Evolutionary conservation across 1,140 invertebrate species (phyloP), one percentile per base, ranked within the genome.

Genomic region (Bombus terrestris): DNA sequence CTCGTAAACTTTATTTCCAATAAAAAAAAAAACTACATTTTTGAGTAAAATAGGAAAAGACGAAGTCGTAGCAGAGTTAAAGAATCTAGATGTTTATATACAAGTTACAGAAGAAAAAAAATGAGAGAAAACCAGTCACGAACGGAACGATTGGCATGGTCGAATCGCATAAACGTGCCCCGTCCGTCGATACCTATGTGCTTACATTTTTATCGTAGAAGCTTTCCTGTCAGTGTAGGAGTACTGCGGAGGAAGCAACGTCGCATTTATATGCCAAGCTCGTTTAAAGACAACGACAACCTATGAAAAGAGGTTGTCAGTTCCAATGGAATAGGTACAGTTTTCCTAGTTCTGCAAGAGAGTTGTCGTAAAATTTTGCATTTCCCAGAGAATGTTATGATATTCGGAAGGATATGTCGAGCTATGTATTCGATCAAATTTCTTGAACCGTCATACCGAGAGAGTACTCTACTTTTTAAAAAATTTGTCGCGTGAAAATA

Each of bases 271-370:
- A 82, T 82, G 57, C 81, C 81, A 18, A 15, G n/a, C 53, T 47
- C 71, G 57, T 82, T 82, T 72, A 32, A 47, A 75, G 62, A 39
- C 81, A 37, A 82, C 39, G 81, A 82, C 81, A 82, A 74, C 57
- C 81, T 66, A 74, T 82, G 57, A 39, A 47, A 59, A 66, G 39
- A 35, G 37, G 47, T 39, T 35, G 81, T 64, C 81, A 43, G 28
- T 39, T 66, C 53, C 71, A 64, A 35, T 47, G 39, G 39, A 41
- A 53, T 41, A 28, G 59, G 53, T 75, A 66, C 32, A 75, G 12
- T 64, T 32, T 39, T 66, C 64, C 81, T 72, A 62, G 59, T 66
- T n/a, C 25, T 32, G 57, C 2, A 15, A 22, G n/a, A 18, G 10
- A 35, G 22, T 37, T 6, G 32, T 75, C 71, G 59, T 83, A 75